Evolutionary conservation across 2,888 invertebrate species (phyloP), one percentile per base, ranked within the genome.

Genomic region (Chironomus tentans): DNA sequence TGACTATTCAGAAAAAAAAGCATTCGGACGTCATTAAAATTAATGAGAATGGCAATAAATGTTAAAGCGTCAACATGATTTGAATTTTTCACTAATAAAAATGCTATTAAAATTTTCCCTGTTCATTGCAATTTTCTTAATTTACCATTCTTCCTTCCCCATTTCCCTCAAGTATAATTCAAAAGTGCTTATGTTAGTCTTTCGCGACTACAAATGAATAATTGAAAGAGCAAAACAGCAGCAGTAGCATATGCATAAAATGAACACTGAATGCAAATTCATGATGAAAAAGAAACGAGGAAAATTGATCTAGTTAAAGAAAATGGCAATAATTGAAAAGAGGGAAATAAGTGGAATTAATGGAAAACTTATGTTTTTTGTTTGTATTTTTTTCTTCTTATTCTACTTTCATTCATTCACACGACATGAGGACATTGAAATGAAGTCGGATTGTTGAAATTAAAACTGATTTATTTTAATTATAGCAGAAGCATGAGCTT

Each of bases 31-130:
- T 50, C 50, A 71, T 71, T 28, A 71, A 71, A 48, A 46, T 71
- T 71, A 71, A 71, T 71, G 71, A 71, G 56, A 22, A 71, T 13
- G 50, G 13, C 71, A 56, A 7, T 38, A 24, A 70, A 70, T 50
- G 69, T 46, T 69, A 70, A 70, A 71, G 56, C 22, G 28, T 56
- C 71, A 71, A 71, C 50, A 50, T 38, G 68, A 71, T 71, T 71
- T 71, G 71, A 71, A 71, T 71, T 71, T 71, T 71, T 56, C 22
- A 56, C 24, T 46, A 28, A 68, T 68, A 65, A 65, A 21, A 18
- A 2, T 65, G 24, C 24, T 12, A 65, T 65, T 65, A 65, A 21
- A 22, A 65, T 13, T 65, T 18, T 56, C 2, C 22, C 65, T 24
- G 24, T 22, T 65, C 21, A 65, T 5, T 65, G 65, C 65, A 65